Conservation (phyloP, 2,113 vertebrate genomes). For the Barbus barbus region DNA sequence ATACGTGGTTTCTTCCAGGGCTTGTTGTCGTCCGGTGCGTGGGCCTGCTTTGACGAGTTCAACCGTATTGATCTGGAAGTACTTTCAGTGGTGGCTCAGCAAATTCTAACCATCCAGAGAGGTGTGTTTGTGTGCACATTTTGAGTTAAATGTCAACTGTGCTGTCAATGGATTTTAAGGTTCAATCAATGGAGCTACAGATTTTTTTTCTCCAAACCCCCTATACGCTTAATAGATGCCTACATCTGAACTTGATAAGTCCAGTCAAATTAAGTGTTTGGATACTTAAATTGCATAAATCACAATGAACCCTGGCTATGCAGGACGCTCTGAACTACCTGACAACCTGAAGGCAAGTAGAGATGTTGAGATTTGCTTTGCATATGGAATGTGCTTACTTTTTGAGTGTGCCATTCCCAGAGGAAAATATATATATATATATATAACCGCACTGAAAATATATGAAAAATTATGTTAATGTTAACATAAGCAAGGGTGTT, state of each 20-base stretch:
- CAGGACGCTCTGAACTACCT: slow-evolving; percentile 88
- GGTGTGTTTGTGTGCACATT: slow-evolving; percentile 68
- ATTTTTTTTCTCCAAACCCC: not conserved
- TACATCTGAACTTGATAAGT: slow-evolving; percentile 5
- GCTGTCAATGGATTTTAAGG: not conserved
- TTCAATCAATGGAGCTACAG: slow-evolving; percentile 13
- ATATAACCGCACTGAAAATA: not conserved
- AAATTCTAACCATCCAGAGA: slow-evolving; percentile 95
- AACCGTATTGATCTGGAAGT: slow-evolving; percentile 94
- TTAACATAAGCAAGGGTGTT: not conserved
- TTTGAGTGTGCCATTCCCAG: not conserved
- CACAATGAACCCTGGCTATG: slow-evolving; percentile 94
- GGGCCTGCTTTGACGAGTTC: slow-evolving; percentile 96
- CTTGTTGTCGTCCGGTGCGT: slow-evolving; percentile 86
- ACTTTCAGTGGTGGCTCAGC: slow-evolving; percentile 90
- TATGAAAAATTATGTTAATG: not conserved
- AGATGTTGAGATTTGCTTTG: not conserved
- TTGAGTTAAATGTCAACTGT: not conserved
- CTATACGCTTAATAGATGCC: not conserved
- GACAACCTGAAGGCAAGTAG: slow-evolving; percentile 88
- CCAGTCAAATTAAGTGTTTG: not conserved
- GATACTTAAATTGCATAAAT: slow-evolving; percentile 52
- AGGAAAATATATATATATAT: not conserved
- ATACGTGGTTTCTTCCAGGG: slow-evolving; percentile 69
- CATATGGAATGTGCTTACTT: not conserved